Conservation (phyloP, 2,797 vertebrate species). For the Dermochelys coriacea region DNA sequence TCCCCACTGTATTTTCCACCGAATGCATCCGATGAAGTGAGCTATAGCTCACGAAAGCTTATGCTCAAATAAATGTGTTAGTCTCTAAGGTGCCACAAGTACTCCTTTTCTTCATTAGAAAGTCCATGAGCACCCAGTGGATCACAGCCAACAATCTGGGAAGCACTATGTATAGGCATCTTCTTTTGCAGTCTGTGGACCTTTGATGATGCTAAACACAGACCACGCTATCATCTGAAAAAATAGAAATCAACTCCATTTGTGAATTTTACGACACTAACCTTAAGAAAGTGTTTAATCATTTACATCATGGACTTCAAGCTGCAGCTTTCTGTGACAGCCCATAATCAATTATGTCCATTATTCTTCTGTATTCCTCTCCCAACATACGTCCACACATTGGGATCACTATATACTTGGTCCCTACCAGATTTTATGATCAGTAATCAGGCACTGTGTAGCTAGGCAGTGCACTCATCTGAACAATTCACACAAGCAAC, state of each 20-base stretch:
- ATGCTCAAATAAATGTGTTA: no score
- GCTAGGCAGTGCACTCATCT: not conserved
- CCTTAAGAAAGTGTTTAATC: not conserved
- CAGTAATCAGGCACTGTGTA: not conserved
- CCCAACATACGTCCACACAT: not conserved
- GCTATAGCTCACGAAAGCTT: no score
- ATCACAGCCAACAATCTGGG: not conserved
- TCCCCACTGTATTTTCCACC: no score
- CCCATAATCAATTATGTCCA: not conserved
- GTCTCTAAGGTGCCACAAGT: no score
- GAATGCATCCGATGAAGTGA: no score
- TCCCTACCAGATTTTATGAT: not conserved
- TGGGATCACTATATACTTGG: not conserved
- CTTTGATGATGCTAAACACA: not conserved
- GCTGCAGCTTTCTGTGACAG: no score
- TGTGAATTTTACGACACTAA: not conserved
- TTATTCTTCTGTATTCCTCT: not conserved
- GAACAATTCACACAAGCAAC: not conserved
- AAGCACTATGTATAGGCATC: not conserved
- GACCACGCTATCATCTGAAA: not conserved
- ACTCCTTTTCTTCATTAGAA: not conserved
- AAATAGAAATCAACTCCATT: not conserved
- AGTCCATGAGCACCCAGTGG: not conserved
- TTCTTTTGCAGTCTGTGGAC: fast-evolving
- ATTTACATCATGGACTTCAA: not conserved